Evolutionary conservation across 2,888 invertebrate genomes (phyloP), one percentile per base, ranked within the genome.

Genomic region (Drosophila antonietae): DNA sequence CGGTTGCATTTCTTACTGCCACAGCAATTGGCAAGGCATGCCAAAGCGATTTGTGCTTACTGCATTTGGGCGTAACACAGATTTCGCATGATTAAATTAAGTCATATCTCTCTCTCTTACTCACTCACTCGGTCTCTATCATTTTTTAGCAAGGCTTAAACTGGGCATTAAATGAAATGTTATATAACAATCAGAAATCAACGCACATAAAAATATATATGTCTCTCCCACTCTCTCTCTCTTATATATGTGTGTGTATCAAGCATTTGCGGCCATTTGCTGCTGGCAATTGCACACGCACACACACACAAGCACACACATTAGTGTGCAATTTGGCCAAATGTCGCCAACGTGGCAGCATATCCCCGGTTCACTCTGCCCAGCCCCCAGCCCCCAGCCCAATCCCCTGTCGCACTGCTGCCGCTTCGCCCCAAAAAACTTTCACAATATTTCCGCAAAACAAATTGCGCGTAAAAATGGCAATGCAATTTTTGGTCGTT

Each of bases 401-500:
- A n/a, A 6, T 3, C 8, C 41, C 35, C 12, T 35, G 10, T 37
- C 37, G 14, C 37, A 14, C 12, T 14, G 37, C 35, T 68, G 73
- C 58, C 57, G 59, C 43, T 33, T 61, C 68, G 74, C 72, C 68
- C 73, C 79, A 41, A 77, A 83, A 88, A 85, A 85, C 83, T 85
- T 85, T 85, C 84, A 89, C 83, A 85, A 90, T 89, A 83, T 88
- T 79, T 88, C 83, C 80, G 80, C 77, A 82, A 78, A 83, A 90
- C 80, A 88, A 88, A 86, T 87, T 87, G 86, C 86, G 86, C 86
- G 86, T 87, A 87, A 87, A 87, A 87, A 87, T 87, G 84, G 90
- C 88, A 87, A 81, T 88, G 86, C 86, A 89, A 89, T 86, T 86
- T 87, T 87, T 89, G 86, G 87, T 89, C 90, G 90, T 85, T 89